A percentile compares a stretch with the other conserved stretches of the same genome.
These are phyloP conservation scores for Nemapogon koenigi DNA, from an alignment of 2,888 invertebrate species.

Conservation along the genomic window DNA sequence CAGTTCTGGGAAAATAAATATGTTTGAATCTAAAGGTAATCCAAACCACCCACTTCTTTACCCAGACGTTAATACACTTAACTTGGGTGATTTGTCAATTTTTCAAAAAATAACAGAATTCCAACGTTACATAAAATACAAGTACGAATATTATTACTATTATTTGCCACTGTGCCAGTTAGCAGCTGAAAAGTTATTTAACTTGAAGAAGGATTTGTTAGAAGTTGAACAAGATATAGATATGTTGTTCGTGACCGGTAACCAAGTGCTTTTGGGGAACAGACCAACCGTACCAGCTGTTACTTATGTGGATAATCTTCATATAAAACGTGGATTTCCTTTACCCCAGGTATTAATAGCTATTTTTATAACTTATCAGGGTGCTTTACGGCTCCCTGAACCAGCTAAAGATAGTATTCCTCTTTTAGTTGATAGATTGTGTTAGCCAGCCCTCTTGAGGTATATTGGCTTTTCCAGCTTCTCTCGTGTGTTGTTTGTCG, in stretches of 20 bases:
- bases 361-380: too few species aligned
- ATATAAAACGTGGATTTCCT: conserved; percentile 35
- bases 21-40: conserved; percentile 58
- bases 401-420: too few species aligned
- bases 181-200: conserved; percentile 41
- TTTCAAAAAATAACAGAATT: conserved; percentile 41
- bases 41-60: conserved; percentile 57
- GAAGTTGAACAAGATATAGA: conserved; percentile 51
- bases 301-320: conserved; percentile 42
- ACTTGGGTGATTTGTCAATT: conserved; percentile 39
- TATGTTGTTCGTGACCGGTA: conserved; percentile 41
- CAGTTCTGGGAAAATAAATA: conserved; percentile 48
- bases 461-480: too few species aligned
- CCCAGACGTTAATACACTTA: conserved; percentile 51
- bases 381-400: too few species aligned
- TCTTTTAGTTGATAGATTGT: too few species aligned
- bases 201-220: conserved; percentile 33
- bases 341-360: conserved; percentile 38
- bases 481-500: too few species aligned
- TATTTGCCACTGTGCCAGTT: conserved; percentile 39
- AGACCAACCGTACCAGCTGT: conserved; percentile 45
- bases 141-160: conserved; percentile 39
- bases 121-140: conserved; percentile 34
- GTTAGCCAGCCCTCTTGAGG: too few species aligned
- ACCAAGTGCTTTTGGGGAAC: conserved; percentile 41